Percentiles rank a stretch among this genome's conserved stretches.
Conservation (phyloP, 92 coral and sea anemone genomes). For the Palythoa grandiflora region DNA sequence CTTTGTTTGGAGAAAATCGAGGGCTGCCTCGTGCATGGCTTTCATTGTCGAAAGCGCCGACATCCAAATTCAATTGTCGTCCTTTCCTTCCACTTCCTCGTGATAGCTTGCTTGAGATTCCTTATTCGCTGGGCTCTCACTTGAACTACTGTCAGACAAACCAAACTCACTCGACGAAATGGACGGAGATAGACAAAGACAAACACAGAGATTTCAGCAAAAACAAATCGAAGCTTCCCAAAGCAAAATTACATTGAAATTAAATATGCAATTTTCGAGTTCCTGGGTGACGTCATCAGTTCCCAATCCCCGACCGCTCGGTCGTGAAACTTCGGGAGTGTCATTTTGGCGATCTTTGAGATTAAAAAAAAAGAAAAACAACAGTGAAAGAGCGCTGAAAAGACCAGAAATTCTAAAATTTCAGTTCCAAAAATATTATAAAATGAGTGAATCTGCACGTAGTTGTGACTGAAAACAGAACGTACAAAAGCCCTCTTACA, state of each 20-base stretch:
- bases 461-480: too few relatives aligned
- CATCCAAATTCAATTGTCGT: neutral
- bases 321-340: neutral
- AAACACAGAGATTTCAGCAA: slow-evolving; percentile 4
- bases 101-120: slow-evolving; percentile 3
- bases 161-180: slow-evolving; percentile 4
- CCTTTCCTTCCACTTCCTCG: slow-evolving; percentile 1
- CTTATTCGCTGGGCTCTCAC: neutral
- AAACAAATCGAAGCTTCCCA: neutral
- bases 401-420: neutral
- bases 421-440: too few relatives aligned
- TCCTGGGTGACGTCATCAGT: too few relatives aligned
- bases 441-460: too few relatives aligned
- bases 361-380: neutral
- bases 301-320: neutral
- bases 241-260: neutral
- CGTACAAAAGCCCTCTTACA: too few relatives aligned
- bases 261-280: neutral
- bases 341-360: neutral
- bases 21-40: slow-evolving; percentile 6
- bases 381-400: neutral
- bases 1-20: neutral
- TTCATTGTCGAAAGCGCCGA: neutral
- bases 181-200: neutral
- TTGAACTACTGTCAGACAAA: neutral